These are phyloP conservation scores for Panzeria rudis DNA, from an alignment of 2,888 invertebrate genomes.

Conservation along the genomic window DNA sequence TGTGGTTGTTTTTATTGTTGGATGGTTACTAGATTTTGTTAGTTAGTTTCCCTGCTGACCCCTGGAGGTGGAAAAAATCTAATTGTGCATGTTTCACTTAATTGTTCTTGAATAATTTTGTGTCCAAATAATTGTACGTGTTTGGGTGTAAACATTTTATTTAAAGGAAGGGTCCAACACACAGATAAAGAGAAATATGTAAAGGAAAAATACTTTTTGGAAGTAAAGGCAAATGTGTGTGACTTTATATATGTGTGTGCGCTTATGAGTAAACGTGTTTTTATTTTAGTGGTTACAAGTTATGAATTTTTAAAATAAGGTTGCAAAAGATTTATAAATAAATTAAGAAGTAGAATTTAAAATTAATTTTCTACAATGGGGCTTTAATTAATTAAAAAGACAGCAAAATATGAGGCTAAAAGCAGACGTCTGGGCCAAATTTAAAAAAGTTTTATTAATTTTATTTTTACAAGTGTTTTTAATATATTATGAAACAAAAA, in stretches of 20 bases:
- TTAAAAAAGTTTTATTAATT: not conserved
- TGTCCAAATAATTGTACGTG: constrained; percentile 28
- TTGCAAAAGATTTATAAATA: constrained; percentile 53
- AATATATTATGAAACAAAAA: not conserved
- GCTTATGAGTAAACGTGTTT: not conserved
- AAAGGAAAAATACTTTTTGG: constrained; percentile 10
- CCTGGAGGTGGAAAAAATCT: constrained; percentile 62
- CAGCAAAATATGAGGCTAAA: not conserved
- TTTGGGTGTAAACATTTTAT: constrained; percentile 54
- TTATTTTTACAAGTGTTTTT: not conserved
- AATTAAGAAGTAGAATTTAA: constrained; percentile 44
- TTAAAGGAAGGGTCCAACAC: constrained; percentile 4
- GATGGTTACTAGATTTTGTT: constrained; percentile 31
- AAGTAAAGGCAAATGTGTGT: constrained; percentile 6
- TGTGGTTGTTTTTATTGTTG: constrained; percentile 24
- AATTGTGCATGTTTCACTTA: constrained; percentile 71
- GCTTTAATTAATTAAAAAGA: constrained; percentile 20
- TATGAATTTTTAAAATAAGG: constrained; percentile 44
- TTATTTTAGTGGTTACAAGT: constrained; percentile 41
- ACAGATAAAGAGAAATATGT: constrained; percentile 40
- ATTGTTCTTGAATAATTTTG: constrained; percentile 67
- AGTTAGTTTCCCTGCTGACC: constrained; percentile 33
- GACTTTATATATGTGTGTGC: not conserved
- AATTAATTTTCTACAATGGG: constrained; percentile 49
- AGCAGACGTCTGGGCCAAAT: not conserved